Evolutionary conservation across 2,797 vertebrate genomes (phyloP), one percentile per base, ranked within the genome.

Genomic region (Acipenser oxyrinchus): DNA sequence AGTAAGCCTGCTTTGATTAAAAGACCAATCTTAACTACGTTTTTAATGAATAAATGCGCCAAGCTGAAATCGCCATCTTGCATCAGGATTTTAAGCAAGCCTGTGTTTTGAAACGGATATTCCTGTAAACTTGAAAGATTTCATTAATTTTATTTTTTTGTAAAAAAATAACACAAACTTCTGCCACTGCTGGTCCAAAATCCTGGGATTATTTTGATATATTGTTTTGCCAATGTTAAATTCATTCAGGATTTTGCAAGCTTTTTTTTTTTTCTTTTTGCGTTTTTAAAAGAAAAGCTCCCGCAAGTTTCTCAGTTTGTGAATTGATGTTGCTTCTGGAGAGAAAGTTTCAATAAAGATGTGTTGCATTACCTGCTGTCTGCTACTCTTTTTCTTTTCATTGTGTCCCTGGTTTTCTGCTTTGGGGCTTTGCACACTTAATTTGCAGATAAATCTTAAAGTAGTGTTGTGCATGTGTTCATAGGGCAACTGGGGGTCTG

Each of bases 91-190:
- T 71, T 79, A 83, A 85, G 82, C 76, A 77, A 84, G 75, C 78
- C 69, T 82, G 79, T 83, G 83, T 88, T 83, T 82, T 86, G 78
- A 79, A 85, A 80, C 84, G 87, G 84, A 83, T 88, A 91, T 91
- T 94, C 93, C 91, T 89, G 83, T 92, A 92, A 93, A 89, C 84
- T 88, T 90, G 88, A 89, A 90, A 89, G 87, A 90, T 88, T 88
- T 90, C 87, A 92, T 91, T 92, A 91, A 91, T 89, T 90, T 90
- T 37, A 86, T 88, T 89, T 91, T 81, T 89, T 90, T 90, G 87
- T 92, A 91, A 85, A 90, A 67, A 92, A 91, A 91, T 82, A 85
- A 90, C 86, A 84, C 85, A 90, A 90, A 90, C 18, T 63, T 63
- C 84, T 80, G 73, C 82, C 85, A 86, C 86, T 84, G 81, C 87